Evolutionary conservation across 2,888 invertebrate species (phyloP).

Genomic region (Mythimna loreyi): DNA sequence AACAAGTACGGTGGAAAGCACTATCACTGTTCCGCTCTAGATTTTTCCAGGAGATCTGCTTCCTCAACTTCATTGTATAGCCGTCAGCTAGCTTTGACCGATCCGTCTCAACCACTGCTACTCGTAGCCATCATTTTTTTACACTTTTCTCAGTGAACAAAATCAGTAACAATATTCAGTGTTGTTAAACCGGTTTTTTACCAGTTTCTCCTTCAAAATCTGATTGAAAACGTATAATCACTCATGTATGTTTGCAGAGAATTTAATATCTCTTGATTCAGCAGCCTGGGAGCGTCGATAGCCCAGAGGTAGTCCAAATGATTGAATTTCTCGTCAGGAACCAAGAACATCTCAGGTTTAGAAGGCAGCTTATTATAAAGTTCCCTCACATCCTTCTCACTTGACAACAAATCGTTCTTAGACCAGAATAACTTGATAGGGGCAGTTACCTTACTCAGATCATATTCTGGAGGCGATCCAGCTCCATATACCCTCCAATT

Average conservation of each 20-base stretch:
- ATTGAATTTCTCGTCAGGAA: conserved; percentile 92
- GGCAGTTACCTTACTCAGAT: conserved; percentile 90
- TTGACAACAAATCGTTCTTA: conserved; percentile 93
- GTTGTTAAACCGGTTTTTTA: not conserved
- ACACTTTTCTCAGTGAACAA: conserved; percentile 12
- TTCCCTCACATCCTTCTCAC: conserved; percentile 90
- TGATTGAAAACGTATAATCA: conserved; percentile 30
- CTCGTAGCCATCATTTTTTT: not conserved
- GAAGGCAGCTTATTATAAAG: conserved; percentile 87
- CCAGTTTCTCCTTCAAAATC: conserved; percentile 37
- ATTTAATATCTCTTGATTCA: conserved; percentile 89
- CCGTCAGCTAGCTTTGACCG: not conserved
- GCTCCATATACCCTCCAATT: conserved; percentile 91
- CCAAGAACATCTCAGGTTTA: conserved; percentile 88
- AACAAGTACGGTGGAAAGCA: not conserved
- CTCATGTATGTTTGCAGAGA: conserved; percentile 65
- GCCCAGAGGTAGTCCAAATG: conserved; percentile 94
- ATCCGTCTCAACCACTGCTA: not conserved
- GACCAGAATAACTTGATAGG: conserved; percentile 93
- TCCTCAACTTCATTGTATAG: not conserved
- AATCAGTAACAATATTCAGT: not conserved
- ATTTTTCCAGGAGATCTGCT: not conserved
- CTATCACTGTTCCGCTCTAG: not conserved
- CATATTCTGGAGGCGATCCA: conserved; percentile 91
- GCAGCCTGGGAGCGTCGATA: conserved; percentile 89